Evolutionary conservation across 2,797 vertebrate species (phyloP).

Genomic region (Heliangelus exortis): DNA sequence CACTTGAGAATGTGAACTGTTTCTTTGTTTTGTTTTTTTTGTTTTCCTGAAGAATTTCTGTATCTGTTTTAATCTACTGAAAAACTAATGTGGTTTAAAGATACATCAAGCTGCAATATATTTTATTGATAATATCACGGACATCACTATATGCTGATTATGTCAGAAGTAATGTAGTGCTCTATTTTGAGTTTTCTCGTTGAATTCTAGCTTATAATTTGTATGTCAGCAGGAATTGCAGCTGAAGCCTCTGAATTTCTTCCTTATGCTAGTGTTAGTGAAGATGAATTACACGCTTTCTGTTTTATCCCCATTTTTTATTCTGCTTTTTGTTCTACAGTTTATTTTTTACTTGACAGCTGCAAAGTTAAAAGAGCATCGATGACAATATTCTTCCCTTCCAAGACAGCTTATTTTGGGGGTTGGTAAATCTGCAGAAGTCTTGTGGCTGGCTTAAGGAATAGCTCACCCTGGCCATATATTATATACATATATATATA

Average conservation of each 20-base stretch:
- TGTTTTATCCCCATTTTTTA: neutral
- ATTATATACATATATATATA: too few relatives aligned
- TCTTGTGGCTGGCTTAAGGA: neutral
- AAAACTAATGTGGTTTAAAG: neutral
- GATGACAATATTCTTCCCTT: slow-evolving; percentile 10
- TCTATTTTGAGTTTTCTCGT: neutral
- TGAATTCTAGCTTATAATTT: neutral
- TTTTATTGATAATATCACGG: neutral
- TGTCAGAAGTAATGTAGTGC: neutral
- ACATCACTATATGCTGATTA: neutral
- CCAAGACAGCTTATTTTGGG: neutral
- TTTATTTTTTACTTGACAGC: neutral
- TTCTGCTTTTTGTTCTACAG: neutral
- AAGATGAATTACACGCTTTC: neutral
- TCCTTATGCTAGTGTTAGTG: neutral
- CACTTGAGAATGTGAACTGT: neutral
- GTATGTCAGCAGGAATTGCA: neutral
- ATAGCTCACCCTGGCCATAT: neutral
- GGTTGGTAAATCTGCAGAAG: neutral
- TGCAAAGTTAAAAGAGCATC: slow-evolving; percentile 5
- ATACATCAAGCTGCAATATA: neutral
- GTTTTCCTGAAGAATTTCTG: neutral
- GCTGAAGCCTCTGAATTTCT: neutral
- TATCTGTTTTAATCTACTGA: neutral
- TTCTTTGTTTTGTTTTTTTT: neutral